Conservation (phyloP, 35 echinoderm and acorn worm genomes). For the Apostichopus californicus region DNA sequence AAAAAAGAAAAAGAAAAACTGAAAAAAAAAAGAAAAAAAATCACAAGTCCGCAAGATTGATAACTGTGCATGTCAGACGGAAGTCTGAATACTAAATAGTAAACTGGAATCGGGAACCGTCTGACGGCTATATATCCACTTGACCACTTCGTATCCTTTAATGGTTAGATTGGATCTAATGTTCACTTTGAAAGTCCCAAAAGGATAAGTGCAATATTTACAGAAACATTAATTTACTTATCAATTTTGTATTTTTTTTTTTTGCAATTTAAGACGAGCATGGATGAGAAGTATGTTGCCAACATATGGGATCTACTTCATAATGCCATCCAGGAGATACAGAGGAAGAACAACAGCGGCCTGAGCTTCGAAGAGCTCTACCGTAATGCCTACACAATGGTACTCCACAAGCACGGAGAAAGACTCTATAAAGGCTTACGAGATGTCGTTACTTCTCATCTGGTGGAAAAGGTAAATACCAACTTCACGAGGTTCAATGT, state of each 20-base stretch:
- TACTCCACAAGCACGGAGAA: constrained; percentile 96
- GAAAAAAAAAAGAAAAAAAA: too few species aligned
- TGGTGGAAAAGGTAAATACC: constrained; percentile 78
- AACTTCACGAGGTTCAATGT: too few species aligned
- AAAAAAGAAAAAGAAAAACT: too few species aligned
- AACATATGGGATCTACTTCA: constrained; percentile 97
- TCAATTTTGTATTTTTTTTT: constrained; percentile 15
- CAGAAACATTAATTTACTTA: too few species aligned
- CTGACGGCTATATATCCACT: too few species aligned
- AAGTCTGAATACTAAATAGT: too few species aligned
- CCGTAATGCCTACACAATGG: constrained; percentile 97
- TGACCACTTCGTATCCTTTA: too few species aligned
- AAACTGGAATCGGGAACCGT: too few species aligned
- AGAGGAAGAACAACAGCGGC: constrained; percentile 98
- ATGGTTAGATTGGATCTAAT: too few species aligned
- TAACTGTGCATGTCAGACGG: too few species aligned
- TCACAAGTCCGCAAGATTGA: too few species aligned
- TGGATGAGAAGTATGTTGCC: constrained; percentile 99
- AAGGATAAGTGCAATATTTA: too few species aligned
- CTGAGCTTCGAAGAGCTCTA: constrained; percentile 99
- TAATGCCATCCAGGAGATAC: constrained; percentile 96
- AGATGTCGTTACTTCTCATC: constrained; percentile 94
- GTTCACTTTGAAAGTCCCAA: background rate
- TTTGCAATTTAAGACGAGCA: constrained; percentile 69
- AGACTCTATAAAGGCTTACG: constrained; percentile 87